Evolutionary conservation across 2,888 invertebrate species (phyloP).

Genomic region (Gasteruption jaculator): DNA sequence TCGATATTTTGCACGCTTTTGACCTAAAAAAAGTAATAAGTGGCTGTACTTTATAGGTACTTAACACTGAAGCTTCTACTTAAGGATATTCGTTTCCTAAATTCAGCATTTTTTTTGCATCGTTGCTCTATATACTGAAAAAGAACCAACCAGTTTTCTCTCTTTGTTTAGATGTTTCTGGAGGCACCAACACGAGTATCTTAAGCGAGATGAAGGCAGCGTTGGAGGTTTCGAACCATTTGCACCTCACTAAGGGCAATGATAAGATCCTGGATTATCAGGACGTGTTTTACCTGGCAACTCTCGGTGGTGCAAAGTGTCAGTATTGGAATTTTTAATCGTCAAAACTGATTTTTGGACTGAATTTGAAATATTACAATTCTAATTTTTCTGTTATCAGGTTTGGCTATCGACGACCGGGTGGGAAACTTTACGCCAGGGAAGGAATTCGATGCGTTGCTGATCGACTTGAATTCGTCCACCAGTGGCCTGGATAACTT

Average conservation of each 20-base stretch:
- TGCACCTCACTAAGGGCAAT: slow-evolving; percentile 56
- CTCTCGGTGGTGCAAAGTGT: slow-evolving; percentile 82
- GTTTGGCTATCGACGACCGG: slow-evolving; percentile 66
- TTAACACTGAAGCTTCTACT: too few species aligned
- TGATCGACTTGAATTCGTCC: slow-evolving; percentile 63
- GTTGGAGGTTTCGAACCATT: slow-evolving; percentile 68
- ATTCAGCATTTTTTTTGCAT: too few species aligned
- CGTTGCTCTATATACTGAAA: too few species aligned
- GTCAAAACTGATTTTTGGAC: not conserved
- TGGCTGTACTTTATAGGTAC: too few species aligned
- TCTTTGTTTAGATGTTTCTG: slow-evolving; percentile 68
- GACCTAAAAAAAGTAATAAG: too few species aligned
- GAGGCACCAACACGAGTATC: slow-evolving; percentile 74
- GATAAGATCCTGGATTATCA: slow-evolving; percentile 62
- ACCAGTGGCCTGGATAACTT: slow-evolving; percentile 57
- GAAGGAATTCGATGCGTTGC: slow-evolving; percentile 83
- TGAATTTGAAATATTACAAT: not conserved
- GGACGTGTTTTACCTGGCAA: slow-evolving; percentile 80
- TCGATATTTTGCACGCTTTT: too few species aligned
- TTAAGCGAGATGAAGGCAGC: slow-evolving; percentile 70
- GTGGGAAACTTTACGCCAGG: slow-evolving; percentile 77
- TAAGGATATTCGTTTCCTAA: too few species aligned
- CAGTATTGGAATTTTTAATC: slow-evolving; percentile 22
- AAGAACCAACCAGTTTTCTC: too few species aligned
- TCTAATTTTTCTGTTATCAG: too few species aligned